Conservation (phyloP, 2,888 invertebrate genomes). For the Darwinula stevensoni region DNA sequence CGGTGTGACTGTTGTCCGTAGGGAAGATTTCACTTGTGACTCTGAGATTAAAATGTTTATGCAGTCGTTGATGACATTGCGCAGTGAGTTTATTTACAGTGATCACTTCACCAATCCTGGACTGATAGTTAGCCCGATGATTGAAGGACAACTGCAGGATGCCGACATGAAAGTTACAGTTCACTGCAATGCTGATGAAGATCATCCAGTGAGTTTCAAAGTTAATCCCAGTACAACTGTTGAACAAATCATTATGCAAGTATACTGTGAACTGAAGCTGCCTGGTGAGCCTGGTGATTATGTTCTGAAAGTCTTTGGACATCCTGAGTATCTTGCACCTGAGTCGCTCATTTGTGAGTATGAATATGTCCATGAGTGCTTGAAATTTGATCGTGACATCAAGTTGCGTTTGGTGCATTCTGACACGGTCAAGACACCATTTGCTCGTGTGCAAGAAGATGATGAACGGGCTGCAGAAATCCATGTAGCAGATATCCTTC, state of each 20-base stretch:
- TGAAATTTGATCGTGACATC: conserved; percentile 70
- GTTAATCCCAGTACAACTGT: conserved; percentile 4
- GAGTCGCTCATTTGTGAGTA: conserved; percentile 59
- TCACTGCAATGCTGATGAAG: not conserved
- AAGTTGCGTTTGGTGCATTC: conserved; percentile 28
- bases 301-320: conserved; percentile 49
- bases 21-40: too few species aligned
- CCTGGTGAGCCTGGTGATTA: conserved; percentile 19
- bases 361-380: conserved; percentile 73
- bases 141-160: conserved; percentile 42
- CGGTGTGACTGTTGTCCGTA: too few species aligned
- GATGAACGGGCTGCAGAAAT: not conserved
- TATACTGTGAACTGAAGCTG: conserved; percentile 37
- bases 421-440: conserved; percentile 31
- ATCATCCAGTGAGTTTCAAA: conserved; percentile 1
- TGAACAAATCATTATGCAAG: conserved; percentile 54
- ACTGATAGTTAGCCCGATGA: conserved; percentile 56
- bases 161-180: conserved; percentile 44
- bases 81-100: conserved; percentile 28
- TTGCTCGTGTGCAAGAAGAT: conserved; percentile 25
- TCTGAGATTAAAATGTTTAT: not conserved
- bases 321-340: conserved; percentile 59
- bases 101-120: conserved; percentile 57
- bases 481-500: not conserved
- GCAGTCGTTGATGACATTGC: not conserved